Conservation (phyloP, 2,797 vertebrate species). For the Diglossa cyanea region DNA sequence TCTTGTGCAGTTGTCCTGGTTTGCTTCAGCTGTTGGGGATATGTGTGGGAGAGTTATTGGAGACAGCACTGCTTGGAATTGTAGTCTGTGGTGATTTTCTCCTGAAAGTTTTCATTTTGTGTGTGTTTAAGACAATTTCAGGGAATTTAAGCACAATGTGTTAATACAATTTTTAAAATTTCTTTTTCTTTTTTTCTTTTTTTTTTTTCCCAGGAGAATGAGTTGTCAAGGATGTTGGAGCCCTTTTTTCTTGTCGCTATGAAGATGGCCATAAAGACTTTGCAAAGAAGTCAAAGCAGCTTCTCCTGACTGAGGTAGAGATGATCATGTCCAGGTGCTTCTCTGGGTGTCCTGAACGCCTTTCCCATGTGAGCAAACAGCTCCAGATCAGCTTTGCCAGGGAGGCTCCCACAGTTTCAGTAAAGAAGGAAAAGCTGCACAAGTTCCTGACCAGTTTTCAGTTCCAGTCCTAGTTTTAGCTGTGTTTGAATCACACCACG, state of each 20-base stretch:
- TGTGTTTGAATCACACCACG: neutral
- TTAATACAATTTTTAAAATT: rapidly evolving
- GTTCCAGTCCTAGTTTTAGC: neutral
- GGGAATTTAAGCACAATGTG: neutral
- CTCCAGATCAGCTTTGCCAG: neutral
- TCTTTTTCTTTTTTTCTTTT: neutral
- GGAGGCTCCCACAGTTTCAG: rapidly evolving
- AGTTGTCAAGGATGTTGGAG: neutral
- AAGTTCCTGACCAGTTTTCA: rapidly evolving
- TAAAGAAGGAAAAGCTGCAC: neutral
- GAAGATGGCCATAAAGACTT: rapidly evolving
- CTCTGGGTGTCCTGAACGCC: rapidly evolving
- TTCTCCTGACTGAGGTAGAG: neutral
- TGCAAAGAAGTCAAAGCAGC: neutral
- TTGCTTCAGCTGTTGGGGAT: neutral
- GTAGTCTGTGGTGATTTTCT: neutral
- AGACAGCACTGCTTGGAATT: neutral
- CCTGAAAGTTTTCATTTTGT: neutral
- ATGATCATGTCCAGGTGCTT: rapidly evolving
- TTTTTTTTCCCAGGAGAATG: neutral
- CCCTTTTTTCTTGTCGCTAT: neutral
- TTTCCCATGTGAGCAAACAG: neutral
- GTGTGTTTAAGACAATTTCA: neutral
- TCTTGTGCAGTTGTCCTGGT: neutral
- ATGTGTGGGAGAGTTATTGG: neutral